phyloP scores from a whole-genome alignment of 2,113 vertebrate genomes.

The Theristicus caerulescens region DNA sequence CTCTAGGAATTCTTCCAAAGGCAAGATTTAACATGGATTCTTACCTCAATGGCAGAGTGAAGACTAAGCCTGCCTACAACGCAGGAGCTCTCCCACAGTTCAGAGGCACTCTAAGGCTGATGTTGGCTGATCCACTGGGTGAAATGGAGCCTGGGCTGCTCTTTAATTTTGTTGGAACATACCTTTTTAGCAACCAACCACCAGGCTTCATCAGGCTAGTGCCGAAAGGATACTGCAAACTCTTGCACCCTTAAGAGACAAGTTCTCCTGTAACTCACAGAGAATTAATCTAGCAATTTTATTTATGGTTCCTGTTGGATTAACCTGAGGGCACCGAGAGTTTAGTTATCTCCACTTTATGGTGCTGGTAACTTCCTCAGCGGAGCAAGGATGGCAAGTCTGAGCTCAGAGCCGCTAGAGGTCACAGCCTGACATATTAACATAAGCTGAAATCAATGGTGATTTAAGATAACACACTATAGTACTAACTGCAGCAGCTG shows the following conservation, averaged over 20 bases:
- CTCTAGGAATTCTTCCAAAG: not conserved
- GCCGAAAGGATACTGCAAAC: not conserved
- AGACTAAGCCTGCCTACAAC: not conserved
- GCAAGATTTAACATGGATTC: not conserved
- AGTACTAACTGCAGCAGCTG: not conserved
- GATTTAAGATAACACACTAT: conserved; percentile 11
- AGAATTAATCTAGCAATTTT: not conserved
- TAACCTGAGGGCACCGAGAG: not conserved
- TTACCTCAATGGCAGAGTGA: not conserved
- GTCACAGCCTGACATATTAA: conserved; percentile 13
- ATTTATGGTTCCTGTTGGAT: conserved; percentile 1
- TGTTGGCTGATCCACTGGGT: not conserved
- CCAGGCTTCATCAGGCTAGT: not conserved
- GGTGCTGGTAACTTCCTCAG: not conserved
- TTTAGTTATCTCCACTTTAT: not conserved
- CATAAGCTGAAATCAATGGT: conserved; percentile 48
- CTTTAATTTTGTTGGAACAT: not conserved
- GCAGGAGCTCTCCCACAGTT: not conserved
- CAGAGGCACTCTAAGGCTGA: not conserved
- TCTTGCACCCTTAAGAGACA: not conserved
- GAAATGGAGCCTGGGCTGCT: not conserved
- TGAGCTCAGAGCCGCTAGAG: not conserved
- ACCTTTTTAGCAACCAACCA: not conserved
- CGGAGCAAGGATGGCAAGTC: not conserved
- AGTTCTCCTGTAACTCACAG: not conserved